Percentiles rank a stretch among this genome's conserved stretches.
Evolutionary conservation across 2,797 vertebrate species (phyloP).

Genomic region (Loris lydekkerianus): DNA sequence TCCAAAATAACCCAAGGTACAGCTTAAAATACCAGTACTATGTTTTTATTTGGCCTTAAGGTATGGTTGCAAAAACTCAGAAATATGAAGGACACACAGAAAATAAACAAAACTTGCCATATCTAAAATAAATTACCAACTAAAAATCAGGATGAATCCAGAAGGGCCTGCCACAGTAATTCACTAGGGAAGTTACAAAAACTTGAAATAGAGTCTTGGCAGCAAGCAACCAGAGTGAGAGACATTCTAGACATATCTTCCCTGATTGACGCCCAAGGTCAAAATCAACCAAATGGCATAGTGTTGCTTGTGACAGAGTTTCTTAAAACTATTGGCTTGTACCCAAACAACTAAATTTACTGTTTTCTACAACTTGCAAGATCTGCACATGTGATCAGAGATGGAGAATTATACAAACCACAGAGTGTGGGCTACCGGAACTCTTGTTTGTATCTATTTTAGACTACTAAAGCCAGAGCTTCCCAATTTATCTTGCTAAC

Average conservation of each 20-base stretch:
- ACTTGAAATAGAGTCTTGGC: neutral
- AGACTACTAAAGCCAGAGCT: constrained; percentile 20
- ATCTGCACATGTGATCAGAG: neutral
- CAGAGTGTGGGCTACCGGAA: neutral
- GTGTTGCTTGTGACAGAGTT: constrained; percentile 27
- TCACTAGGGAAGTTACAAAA: constrained; percentile 28
- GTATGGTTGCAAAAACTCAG: neutral
- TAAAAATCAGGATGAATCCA: constrained; percentile 33
- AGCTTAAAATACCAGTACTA: constrained; percentile 28
- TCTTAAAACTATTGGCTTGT: neutral
- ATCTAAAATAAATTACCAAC: constrained; percentile 54
- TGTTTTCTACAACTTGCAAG: neutral
- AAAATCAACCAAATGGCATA: constrained; percentile 4
- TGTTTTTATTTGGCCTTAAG: constrained; percentile 29
- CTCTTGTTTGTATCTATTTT: neutral
- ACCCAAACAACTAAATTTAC: constrained; percentile 26
- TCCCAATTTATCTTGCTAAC: neutral
- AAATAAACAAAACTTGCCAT: neutral
- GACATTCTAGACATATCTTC: constrained; percentile 47
- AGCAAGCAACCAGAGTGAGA: neutral
- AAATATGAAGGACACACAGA: constrained; percentile 46
- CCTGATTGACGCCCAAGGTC: constrained; percentile 43
- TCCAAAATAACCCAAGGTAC: neutral
- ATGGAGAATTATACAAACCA: constrained; percentile 6
- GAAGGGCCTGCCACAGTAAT: constrained; percentile 30